Evolutionary conservation across 2,113 vertebrate genomes (phyloP), one percentile per base, ranked within the genome.

Genomic region (Pandion haliaetus): DNA sequence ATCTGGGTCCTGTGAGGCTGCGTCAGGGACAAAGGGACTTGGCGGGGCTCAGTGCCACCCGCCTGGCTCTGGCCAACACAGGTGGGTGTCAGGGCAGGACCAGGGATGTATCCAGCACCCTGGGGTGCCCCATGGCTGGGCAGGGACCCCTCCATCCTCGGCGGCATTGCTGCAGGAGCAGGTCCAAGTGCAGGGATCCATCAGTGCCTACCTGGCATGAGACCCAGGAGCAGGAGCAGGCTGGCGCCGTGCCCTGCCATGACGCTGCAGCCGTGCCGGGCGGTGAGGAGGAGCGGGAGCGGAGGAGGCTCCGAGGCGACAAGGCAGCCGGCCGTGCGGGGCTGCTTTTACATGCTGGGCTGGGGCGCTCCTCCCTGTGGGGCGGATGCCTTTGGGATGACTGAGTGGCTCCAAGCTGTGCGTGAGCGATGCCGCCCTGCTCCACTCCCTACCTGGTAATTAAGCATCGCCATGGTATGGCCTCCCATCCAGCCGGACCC

Each of bases 161-260:
- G 3, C 0, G 8, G 49, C 78, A 44, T 42, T 6, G 2, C 50
- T 12, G 16, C 12, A 8, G 50, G 40, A 40, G 50, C 2, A 1
- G 29, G 25, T 38, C 38, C 50, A 7, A 32, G 45, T 1, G 31
- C 38, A 5, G 28, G 23, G 45, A 31, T 24, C 61, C 31, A 6
- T 10, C 14, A 8, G 52, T 5, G 16, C 97, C 36, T 98, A 98
- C 98, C 98, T 98, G 98, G 98, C 96, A 97, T 96, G 74, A 98
- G 61, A 92, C 97, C 98, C 93, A 97, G 52, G 14, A 98, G 96
- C 26, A 98, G 96, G 67, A 98, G 90, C 73, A 91, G 95, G 90
- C 96, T 79, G 11, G 66, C 62, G 86, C 97, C 94, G 83, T 52
- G 84, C 91, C 90, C 87, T 95, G 95, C 97, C 98, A 98, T 98